phyloP scores from a whole-genome alignment of 2,113 vertebrate genomes.

The Xyliphius kryptos region DNA sequence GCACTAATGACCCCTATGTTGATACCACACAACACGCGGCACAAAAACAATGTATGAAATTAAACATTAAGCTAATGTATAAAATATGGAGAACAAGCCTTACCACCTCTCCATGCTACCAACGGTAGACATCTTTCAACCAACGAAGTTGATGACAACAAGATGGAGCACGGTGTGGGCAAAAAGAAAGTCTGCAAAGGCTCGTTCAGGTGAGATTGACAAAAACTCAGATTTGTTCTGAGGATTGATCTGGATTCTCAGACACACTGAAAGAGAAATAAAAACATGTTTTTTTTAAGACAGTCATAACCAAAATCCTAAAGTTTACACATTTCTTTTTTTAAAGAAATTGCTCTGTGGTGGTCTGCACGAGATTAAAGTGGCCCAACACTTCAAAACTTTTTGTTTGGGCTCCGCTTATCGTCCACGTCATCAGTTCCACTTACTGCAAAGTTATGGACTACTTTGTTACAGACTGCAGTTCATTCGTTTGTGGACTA shows the following conservation, averaged over 20 bases:
- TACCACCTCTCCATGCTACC: not conserved
- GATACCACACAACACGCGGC: not conserved
- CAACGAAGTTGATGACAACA: slow-evolving; percentile 94
- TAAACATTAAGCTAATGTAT: not conserved
- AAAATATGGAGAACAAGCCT: not conserved
- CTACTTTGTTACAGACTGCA: no score
- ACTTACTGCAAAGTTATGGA: no score
- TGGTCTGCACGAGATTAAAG: no score
- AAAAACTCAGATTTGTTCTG: slow-evolving; percentile 94
- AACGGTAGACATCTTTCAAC: slow-evolving; percentile 58
- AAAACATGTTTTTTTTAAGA: not conserved
- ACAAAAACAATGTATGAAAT: not conserved
- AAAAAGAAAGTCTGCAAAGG: slow-evolving; percentile 93
- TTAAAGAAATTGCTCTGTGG: no score
- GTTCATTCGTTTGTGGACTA: no score
- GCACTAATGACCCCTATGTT: no score
- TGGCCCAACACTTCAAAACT: no score
- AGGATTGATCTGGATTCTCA: slow-evolving; percentile 96
- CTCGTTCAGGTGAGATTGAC: slow-evolving; percentile 87
- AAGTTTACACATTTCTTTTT: no score
- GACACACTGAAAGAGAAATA: slow-evolving; percentile 70
- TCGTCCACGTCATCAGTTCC: no score
- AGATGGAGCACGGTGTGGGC: slow-evolving; percentile 92
- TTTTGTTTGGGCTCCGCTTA: no score
- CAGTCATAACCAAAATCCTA: no score